phyloP scores from a whole-genome alignment of 2,797 vertebrate genomes.

The Falco rusticolus region DNA sequence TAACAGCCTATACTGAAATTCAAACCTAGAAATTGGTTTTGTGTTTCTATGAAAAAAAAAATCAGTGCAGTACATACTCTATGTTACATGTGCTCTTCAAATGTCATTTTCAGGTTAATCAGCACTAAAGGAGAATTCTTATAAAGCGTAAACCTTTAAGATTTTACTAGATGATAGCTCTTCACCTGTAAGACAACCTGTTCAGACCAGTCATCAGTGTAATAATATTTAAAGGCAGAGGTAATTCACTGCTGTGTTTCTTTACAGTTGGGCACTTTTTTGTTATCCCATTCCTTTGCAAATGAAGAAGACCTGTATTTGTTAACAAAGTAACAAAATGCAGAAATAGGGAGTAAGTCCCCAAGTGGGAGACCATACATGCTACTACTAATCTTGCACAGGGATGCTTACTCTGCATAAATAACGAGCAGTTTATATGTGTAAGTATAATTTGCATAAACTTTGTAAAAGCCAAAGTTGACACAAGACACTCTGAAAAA shows the following conservation, averaged over 20 bases:
- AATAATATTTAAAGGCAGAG: neutral
- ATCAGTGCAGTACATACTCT: neutral
- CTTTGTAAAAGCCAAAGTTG: neutral
- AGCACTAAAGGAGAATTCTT: neutral
- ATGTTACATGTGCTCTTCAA: neutral
- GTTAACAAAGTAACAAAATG: neutral
- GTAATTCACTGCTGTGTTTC: neutral
- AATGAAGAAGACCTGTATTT: neutral
- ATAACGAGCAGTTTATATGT: neutral
- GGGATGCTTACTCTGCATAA: neutral
- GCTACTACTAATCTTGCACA: neutral
- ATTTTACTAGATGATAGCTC: neutral
- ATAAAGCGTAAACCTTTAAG: neutral
- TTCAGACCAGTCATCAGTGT: neutral
- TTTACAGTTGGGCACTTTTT: rapidly evolving
- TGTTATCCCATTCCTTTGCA: neutral
- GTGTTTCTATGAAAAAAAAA: neutral
- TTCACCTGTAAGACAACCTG: neutral
- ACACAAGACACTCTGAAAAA: neutral
- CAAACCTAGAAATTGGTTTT: neutral
- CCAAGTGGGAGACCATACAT: neutral
- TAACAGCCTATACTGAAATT: neutral
- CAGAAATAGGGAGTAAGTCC: neutral
- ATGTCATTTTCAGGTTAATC: neutral
- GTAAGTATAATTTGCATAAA: neutral